Base-by-base conservation (phyloP, 2,113 vertebrate species). In the Seriola aureovittata region DNA sequence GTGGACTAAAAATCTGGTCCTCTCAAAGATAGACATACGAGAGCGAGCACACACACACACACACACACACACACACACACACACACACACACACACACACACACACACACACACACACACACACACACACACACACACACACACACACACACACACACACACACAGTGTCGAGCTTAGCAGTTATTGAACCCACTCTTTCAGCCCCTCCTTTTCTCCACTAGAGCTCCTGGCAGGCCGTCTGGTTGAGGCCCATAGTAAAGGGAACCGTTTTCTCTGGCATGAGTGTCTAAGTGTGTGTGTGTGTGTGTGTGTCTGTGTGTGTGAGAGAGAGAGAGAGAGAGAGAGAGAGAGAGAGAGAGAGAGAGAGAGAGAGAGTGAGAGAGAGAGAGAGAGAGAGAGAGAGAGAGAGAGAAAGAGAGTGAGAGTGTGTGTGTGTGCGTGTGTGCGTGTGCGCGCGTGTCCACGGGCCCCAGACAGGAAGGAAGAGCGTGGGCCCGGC, bases 401-500 rank as follows among this genome's bases (percentile, higher is more conserved):
- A 29, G 2, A 29, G 25, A 29, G 63, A 29, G 25, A 29, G 25
- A 29, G 25, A 29, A 1, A 29, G 29, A 29, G 29, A 82, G 82
- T 63, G 63, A 65, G 71, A 67, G 79, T 73, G 60, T 66, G 64
- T 70, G 78, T 64, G 79, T 57, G 72, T 74, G 71, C 71, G 60
- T 66, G 64, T 70, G 78, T 64, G 69, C 67, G 75, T 83, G 74
- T 74, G 55, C 68, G 48, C 80, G 84, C 55, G 83, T 85, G 86
- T 90, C 68, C 91, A 82, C 80, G 88, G 84, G 90, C 94, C 94
- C 90, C 93, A 95, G 90, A 93, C 95, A 96, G 94, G 96, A 96
- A 96, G 95, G 95, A 91, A 94, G 87, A 95, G 92, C 94, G 93
- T 92, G 91, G 92, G 94, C 92, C 88, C 81, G 78, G 87, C 91